These are phyloP conservation scores for Cantharis rufa DNA, from an alignment of 2,888 invertebrate genomes.

Conservation along the genomic window DNA sequence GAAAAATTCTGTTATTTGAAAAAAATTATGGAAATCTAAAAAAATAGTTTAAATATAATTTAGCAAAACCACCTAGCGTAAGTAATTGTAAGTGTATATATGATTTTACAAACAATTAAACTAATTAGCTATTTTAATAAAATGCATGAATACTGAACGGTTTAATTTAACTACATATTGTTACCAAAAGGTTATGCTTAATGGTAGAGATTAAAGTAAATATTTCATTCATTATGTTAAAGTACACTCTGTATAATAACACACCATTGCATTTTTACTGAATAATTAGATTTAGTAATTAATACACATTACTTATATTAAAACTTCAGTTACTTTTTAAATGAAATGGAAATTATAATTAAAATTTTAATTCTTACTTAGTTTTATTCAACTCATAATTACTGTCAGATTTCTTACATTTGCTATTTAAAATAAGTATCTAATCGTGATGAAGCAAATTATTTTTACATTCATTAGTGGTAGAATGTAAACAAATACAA, in stretches of 20 bases:
- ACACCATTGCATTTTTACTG: slow-evolving; percentile 9
- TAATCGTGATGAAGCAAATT: neutral
- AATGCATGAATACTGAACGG: slow-evolving; percentile 23
- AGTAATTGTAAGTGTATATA: neutral
- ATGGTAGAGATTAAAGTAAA: slow-evolving; percentile 24
- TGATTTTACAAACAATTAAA: slow-evolving; percentile 18
- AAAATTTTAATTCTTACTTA: neutral
- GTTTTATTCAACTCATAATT: neutral
- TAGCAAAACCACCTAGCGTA: neutral
- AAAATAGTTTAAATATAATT: neutral
- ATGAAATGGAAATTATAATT: neutral
- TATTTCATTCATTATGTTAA: slow-evolving; percentile 29
- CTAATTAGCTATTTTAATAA: slow-evolving; percentile 27
- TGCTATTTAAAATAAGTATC: neutral
- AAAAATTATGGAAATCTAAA: neutral
- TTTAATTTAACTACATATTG: neutral
- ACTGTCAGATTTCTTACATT: neutral
- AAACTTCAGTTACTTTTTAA: neutral
- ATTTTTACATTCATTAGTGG: neutral
- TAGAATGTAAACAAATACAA: neutral
- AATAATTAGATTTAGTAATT: neutral
- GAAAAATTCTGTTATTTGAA: neutral
- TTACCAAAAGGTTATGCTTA: slow-evolving; percentile 13
- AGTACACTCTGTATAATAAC: slow-evolving; percentile 27
- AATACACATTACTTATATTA: neutral